Conservation (phyloP, 1,140 invertebrate species). For the Agrypnia vestita region DNA sequence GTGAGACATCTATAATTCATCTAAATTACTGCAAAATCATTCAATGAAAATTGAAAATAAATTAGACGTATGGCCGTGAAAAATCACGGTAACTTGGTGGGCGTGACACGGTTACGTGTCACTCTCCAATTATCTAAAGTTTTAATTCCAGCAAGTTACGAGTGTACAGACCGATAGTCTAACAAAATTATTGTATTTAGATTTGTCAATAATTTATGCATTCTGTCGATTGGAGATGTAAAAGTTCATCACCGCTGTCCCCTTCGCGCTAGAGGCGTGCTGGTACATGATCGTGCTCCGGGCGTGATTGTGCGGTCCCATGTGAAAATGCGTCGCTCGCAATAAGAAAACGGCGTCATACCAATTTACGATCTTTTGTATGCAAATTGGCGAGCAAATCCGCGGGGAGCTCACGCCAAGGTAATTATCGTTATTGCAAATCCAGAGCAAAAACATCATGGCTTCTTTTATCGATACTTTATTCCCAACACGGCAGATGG, state of each 20-base stretch:
- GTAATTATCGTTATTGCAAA: conserved; percentile 28
- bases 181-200: too few relatives aligned
- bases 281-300: not conserved
- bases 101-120: too few relatives aligned
- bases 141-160: too few relatives aligned
- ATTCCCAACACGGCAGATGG: not conserved
- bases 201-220: too few relatives aligned
- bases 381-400: conserved; percentile 36
- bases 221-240: too few relatives aligned
- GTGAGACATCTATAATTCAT: too few relatives aligned
- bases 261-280: not conserved
- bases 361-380: conserved; percentile 42
- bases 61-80: too few relatives aligned
- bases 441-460: conserved; percentile 7
- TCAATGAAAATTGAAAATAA: too few relatives aligned
- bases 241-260: conserved; percentile 8
- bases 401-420: conserved; percentile 10
- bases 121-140: too few relatives aligned
- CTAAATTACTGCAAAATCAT: too few relatives aligned
- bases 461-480: conserved; percentile 29
- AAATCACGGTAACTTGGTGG: too few relatives aligned
- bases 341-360: conserved; percentile 39
- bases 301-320: not conserved
- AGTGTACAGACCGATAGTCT: too few relatives aligned
- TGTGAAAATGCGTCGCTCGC: conserved; percentile 2